Evolutionary conservation across 1,140 invertebrate genomes (phyloP).

Genomic region (Trigoniulus corallinus): DNA sequence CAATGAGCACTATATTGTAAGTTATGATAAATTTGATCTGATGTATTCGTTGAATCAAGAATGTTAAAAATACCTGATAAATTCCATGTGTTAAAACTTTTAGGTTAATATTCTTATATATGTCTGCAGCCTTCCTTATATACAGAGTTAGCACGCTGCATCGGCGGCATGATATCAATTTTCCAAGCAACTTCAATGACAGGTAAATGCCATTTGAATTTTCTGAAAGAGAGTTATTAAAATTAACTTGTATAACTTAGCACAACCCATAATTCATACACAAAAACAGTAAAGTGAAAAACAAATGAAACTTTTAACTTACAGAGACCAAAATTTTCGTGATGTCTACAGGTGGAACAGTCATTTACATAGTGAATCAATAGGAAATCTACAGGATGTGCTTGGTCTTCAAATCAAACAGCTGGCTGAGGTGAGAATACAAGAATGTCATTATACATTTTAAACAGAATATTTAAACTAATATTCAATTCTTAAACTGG

Average conservation of each 20-base stretch:
- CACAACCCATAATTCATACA: neutral
- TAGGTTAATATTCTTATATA: neutral
- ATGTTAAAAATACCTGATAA: neutral
- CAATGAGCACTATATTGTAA: neutral
- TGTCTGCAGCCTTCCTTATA: neutral
- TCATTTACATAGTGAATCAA: neutral
- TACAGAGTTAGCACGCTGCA: neutral
- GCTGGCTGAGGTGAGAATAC: neutral
- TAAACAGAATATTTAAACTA: too few species aligned
- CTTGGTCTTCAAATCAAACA: neutral
- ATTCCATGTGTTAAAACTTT: neutral
- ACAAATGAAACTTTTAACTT: neutral
- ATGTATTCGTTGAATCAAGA: neutral
- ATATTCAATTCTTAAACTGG: too few species aligned
- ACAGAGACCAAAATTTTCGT: neutral
- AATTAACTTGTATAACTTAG: too few species aligned
- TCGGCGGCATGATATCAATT: neutral
- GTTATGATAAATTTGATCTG: neutral
- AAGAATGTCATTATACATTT: too few species aligned
- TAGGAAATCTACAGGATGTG: neutral
- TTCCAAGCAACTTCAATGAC: too few species aligned
- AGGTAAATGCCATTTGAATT: too few species aligned
- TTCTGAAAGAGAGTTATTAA: too few species aligned
- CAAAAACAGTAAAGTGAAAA: neutral
- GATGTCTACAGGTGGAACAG: neutral